Conservation (phyloP, 2,113 vertebrate species). For the Nesoenas mayeri region DNA sequence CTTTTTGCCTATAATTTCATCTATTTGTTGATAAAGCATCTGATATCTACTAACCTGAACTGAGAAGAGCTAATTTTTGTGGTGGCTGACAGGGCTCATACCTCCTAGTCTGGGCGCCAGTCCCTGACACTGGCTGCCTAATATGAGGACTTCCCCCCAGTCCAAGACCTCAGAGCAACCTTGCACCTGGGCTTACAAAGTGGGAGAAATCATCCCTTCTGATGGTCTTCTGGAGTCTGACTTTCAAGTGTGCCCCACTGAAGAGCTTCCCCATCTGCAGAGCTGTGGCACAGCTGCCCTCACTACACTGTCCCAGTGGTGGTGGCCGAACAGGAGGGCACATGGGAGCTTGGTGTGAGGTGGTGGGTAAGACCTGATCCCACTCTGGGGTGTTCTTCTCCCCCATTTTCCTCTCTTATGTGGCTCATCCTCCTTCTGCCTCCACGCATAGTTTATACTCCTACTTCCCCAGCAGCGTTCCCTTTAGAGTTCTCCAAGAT, state of each 20-base stretch:
- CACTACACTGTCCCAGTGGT: accelerated
- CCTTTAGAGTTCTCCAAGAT: not conserved
- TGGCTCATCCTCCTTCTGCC: not conserved
- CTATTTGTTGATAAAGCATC: not conserved
- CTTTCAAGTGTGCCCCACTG: not conserved
- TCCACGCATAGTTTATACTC: not conserved
- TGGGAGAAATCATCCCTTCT: accelerated
- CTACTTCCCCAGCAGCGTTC: not conserved
- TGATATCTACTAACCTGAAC: not conserved
- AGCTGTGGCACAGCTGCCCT: accelerated
- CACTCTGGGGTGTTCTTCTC: not conserved
- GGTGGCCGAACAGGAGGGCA: not conserved
- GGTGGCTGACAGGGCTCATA: not conserved
- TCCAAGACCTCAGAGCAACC: not conserved
- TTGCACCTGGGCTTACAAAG: not conserved
- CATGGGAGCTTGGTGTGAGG: accelerated
- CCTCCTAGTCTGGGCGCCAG: not conserved
- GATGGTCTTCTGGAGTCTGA: not conserved
- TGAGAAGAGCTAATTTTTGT: not conserved
- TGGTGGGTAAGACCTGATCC: not conserved
- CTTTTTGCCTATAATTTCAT: not conserved
- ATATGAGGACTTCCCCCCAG: accelerated
- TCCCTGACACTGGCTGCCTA: accelerated
- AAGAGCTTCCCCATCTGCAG: not conserved
- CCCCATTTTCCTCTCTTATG: not conserved